Evolutionary conservation across 2,888 invertebrate species (phyloP), one percentile per base, ranked within the genome.

Genomic region (Lysandra bellargus): DNA sequence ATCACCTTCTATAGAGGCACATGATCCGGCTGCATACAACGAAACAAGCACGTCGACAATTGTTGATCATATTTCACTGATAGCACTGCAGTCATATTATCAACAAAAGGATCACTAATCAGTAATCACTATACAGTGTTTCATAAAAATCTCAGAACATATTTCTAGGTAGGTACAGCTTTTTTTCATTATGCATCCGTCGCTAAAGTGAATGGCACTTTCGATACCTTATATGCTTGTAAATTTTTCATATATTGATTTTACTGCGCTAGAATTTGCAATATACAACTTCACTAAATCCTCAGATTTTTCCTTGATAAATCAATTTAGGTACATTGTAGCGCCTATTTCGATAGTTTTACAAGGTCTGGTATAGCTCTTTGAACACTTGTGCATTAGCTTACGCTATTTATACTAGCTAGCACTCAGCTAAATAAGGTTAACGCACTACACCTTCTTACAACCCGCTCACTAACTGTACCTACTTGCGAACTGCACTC

Each of bases 381-480:
- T 17, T 69, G 33, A 14, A 14, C 69, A 17, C 33, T 69, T 14
- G 33, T 33, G 14, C 33, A 69, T 69, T 14, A 37, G 37, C 14
- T 69, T 0, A 69, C 17, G 5, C 69, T 69, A 69, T 69, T 69
- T 69, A 69, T 69, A 37, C 14, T 69, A n/a, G n/a, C n/a, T n/a
- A n/a, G n/a, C n/a, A n/a, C n/a, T n/a, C n/a, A n/a, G 17, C 69
- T 69, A 69, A 69, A 69, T 69, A 69, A 69, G 69, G 69, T 69
- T 33, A 69, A 69, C 33, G 33, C 33, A 69, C 69, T 69, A 33
- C 69, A 33, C 33, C 33, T 33, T 33, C 69, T 5, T 33, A 69
- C 69, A 69, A 14, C 69, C 33, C 69, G 37, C 69, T 69, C 69
- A 69, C 69, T 69, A 69, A 69, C 69, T 69, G 69, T 69, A 69